These are phyloP conservation scores for Petrolisthes cinctipes DNA, from an alignment of 2,888 invertebrate species.

Conservation along the genomic window DNA sequence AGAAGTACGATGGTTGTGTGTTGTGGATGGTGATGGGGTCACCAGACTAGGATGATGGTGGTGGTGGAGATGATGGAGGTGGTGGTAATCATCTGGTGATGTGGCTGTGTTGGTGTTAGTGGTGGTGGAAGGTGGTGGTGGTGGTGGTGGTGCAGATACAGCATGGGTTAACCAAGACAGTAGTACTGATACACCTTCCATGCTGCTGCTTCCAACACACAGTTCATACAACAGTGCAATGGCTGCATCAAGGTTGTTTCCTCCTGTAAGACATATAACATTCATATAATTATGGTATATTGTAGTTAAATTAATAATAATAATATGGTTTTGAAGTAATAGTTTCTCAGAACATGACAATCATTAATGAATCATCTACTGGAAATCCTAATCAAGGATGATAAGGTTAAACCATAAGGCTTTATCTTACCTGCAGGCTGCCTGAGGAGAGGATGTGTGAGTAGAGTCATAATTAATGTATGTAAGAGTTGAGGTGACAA, in stretches of 20 bases:
- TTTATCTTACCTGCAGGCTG: constrained; percentile 51
- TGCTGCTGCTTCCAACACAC: constrained; percentile 76
- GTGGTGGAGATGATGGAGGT: neutral
- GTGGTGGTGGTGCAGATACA: constrained; percentile 26
- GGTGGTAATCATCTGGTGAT: constrained; percentile 17
- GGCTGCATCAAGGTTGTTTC: constrained; percentile 74
- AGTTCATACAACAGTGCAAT: constrained; percentile 86
- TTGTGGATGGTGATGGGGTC: constrained; percentile 1
- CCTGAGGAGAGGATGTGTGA: constrained; percentile 56
- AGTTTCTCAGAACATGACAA: neutral
- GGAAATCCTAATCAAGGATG: neutral
- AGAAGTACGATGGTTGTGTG: constrained; percentile 65
- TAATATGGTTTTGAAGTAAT: neutral
- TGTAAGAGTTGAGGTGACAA: constrained; percentile 56
- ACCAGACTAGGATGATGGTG: constrained; percentile 19
- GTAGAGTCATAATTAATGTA: constrained; percentile 57
- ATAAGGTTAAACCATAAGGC: neutral
- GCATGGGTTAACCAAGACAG: constrained; percentile 78
- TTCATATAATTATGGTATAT: too few species aligned
- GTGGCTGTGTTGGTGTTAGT: neutral
- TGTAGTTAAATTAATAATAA: too few species aligned
- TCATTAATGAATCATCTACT: neutral
- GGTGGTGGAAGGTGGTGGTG: neutral
- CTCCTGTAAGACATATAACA: constrained; percentile 25
- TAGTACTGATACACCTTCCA: constrained; percentile 77